Base-by-base conservation (phyloP, 2,113 vertebrate genomes). In the Todiramphus saurophagus region DNA sequence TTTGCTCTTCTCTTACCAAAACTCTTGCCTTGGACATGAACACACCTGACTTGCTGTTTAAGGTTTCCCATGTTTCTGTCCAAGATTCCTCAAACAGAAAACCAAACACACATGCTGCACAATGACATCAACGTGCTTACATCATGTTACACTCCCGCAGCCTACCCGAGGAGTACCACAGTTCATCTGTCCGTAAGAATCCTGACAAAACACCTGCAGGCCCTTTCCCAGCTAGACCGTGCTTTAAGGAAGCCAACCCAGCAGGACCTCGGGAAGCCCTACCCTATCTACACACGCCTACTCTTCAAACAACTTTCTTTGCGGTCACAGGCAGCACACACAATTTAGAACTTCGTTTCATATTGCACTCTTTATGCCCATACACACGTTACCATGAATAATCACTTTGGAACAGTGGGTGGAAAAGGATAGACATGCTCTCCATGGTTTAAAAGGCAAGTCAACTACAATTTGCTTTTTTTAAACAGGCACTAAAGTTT, bases 271-370 rank as follows among this genome's bases (percentile, higher is more conserved):
- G 48, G 39, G 53, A 85, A 95, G 12, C 13, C 31, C 21, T 9
- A 13, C 33, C 1, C 0, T 4, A 25, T 1, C 31, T 46, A 48
- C 31, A n/a, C 27, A 37, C 44, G 10, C 25, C 13, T 2, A 0
- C 5, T 35, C 33, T 39, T 63, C 2, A 0, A 60, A 39, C 16
- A 33, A 5, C 8, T 50, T 50, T 43, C 27, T 64, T 23, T 60
- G 33, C 2, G 1, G 44, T 50, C 87, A 41, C 63, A 77, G 27
- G 20, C 74, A 70, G 50, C 69, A 58, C 24, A n/a, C 53, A 33
- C 10, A 11, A 30, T 20, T 24, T 2, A 68, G 39, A 43, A 62
- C 7, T 55, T 20, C 6, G 3, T 31, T 39, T 50, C 25, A 17
- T 24, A 31, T 9, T 4, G 0, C 33, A 3, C 30, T 83, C 72